Conservation (phyloP, 1,140 invertebrate genomes). For the Bombus balteatus region DNA sequence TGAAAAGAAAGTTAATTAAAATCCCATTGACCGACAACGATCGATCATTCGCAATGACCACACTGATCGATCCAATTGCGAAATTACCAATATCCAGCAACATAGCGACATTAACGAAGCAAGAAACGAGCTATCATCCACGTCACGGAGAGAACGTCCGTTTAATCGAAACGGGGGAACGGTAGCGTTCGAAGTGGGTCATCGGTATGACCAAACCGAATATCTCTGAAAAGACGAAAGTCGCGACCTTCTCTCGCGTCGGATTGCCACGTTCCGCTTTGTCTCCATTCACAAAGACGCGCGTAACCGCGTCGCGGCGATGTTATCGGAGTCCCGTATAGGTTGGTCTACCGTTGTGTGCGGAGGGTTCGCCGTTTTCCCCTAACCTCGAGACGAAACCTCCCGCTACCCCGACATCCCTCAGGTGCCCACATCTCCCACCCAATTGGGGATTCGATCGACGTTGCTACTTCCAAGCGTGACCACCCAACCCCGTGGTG, state of each 20-base stretch:
- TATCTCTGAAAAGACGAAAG: slow-evolving; percentile 34
- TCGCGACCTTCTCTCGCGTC: slow-evolving; percentile 8
- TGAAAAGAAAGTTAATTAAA: not conserved
- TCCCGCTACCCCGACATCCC: slow-evolving; percentile 37
- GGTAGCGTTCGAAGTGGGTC: not conserved
- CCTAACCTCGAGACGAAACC: slow-evolving; percentile 52
- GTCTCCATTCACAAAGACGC: slow-evolving; percentile 58
- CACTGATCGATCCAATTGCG: not conserved
- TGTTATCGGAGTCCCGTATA: slow-evolving; percentile 42
- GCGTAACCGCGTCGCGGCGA: slow-evolving; percentile 34
- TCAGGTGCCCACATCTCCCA: slow-evolving; percentile 65
- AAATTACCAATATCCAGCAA: not conserved
- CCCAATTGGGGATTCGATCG: slow-evolving; percentile 78
- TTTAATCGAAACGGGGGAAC: not conserved
- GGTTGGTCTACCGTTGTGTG: slow-evolving; percentile 29
- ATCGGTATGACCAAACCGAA: slow-evolving; percentile 12
- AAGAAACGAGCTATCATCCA: not conserved
- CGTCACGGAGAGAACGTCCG: not conserved
- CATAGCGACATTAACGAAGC: not conserved
- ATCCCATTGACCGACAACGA: not conserved
- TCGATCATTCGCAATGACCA: not conserved
- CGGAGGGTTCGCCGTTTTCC: slow-evolving; percentile 53
- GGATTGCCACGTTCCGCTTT: slow-evolving; percentile 20
- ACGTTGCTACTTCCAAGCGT: slow-evolving; percentile 66
- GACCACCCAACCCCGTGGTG: slow-evolving; percentile 60